Conservation (phyloP, 1,140 invertebrate genomes). For the Megathymus violae region DNA sequence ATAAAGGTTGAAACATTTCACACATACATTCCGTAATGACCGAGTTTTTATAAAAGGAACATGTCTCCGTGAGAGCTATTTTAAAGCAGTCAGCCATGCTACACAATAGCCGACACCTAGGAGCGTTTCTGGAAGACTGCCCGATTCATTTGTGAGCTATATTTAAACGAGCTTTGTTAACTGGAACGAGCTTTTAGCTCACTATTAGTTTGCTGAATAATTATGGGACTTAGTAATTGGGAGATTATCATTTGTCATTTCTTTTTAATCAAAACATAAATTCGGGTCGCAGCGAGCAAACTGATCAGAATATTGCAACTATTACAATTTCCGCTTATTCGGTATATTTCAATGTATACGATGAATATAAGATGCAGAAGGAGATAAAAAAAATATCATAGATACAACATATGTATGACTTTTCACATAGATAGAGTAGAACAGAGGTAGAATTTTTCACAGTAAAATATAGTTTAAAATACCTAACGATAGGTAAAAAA, state of each 20-base stretch:
- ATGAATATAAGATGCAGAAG: no score
- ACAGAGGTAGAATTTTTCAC: no score
- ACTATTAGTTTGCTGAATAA: constrained; percentile 14
- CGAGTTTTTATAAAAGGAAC: constrained; percentile 11
- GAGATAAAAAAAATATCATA: no score
- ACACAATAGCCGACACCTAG: constrained; percentile 48
- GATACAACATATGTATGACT: no score
- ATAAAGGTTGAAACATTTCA: background rate
- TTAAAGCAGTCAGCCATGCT: constrained; percentile 39
- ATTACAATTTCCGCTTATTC: background rate
- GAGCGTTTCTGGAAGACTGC: constrained; percentile 45
- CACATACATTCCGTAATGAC: background rate
- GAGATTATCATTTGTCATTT: background rate
- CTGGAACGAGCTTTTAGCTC: constrained; percentile 11
- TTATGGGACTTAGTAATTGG: constrained; percentile 3
- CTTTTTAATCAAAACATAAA: background rate
- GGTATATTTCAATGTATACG: no score
- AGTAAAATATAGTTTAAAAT: no score
- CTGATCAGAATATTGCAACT: no score
- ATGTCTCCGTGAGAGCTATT: constrained; percentile 44
- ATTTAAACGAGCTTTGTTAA: constrained; percentile 37
- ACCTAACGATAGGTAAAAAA: no score
- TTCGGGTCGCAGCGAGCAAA: no score
- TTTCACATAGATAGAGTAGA: no score
- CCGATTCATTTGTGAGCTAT: constrained; percentile 50